Evolutionary conservation across 1,140 invertebrate genomes (phyloP), one percentile per base, ranked within the genome.

Genomic region (Orchestia grillus): DNA sequence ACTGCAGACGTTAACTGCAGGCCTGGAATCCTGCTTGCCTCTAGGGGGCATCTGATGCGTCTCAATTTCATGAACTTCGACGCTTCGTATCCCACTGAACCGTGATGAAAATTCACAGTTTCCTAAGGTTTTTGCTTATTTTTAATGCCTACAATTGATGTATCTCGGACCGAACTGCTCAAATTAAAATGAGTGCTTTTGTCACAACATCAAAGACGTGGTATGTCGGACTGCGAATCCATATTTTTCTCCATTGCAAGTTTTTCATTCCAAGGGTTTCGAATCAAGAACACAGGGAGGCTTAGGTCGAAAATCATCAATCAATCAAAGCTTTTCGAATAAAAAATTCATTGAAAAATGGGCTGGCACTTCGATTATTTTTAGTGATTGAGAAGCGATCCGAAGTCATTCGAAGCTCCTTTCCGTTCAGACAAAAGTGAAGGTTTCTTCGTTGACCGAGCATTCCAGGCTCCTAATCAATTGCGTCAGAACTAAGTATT

Each of bases 401-500:
- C 44, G 92, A 94, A 94, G 92, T 44, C 43, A 94, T 94, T 45
- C 43, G 92, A 44, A 91, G 19, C 92, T 44, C 92, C 92, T 94
- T 94, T 42, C 19, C 19, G 44, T 44, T n/a, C 92, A 47, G 45
- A 44, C 11, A 94, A 94, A 94, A 94, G 92, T 44, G 92, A 45
- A 47, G 92, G 6, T 94, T 94, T 94, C 92, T 94, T 94, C 44
- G 92, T 44, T 47, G 41, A n/a, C 43, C 44, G 92, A 44, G 44
- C 92, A 94, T 94, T 94, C 92, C 92, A 45, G 43, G 44, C 43
- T 94, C 44, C 92, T 94, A 94, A 94, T 94, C 92, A 94, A 94
- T 94, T 94, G 92, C 92, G 44, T 44, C 92, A 94, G 92, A 94
- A 94, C 92, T 94, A 94, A 94, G 92, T 94, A 94, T 94, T 45